Base-by-base conservation (phyloP, 2,888 invertebrate species). In the Apocheima hispidaria region DNA sequence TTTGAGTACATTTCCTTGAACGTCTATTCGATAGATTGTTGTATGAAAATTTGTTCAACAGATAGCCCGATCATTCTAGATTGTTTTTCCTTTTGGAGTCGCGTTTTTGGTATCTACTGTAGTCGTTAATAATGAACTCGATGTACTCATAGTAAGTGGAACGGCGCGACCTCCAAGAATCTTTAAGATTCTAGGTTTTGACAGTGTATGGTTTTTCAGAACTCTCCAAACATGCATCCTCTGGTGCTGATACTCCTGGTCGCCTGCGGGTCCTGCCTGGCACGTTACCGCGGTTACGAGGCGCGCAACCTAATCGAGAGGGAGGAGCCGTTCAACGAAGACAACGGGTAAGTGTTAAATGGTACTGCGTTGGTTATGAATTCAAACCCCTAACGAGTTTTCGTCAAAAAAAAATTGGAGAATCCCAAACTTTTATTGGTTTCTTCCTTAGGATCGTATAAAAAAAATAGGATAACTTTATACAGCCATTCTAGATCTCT, bases 231-330 rank as follows among this genome's bases (percentile, higher is more conserved):
- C 54, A 90, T 91, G 90, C 76, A 85, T 74, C 72, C 72, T 48
- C 46, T 84, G 48, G 60, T 81, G 35, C 78, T 75, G 56, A 60
- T 86, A 57, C 35, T 86, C 69, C 68, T 90, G 49, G 10, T 86
- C 20, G 71, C 73, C 36, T 67, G 76, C 50, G 76, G 80, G 46
- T 64, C 74, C 2, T 82, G 84, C 66, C 63, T 83, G 69, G 88
- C 86, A 5, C 85, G 85, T 78, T 89, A 88, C 74, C 72, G 81
- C 23, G 82, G 73, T 4, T 86, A 84, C 60, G 85, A 85, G 14
- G 68, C 76, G 1, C 77, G 77, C 41, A 86, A 87, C 72, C 78
- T 86, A 44, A 77, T 88, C 54, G 79, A 82, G 48, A 78, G 87
- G 28, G 86, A 88, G 21, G 88, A 87, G 62, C 82, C 81, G 0